These are phyloP conservation scores for Netelia virgata DNA, from an alignment of 2,888 invertebrate species.

Conservation along the genomic window DNA sequence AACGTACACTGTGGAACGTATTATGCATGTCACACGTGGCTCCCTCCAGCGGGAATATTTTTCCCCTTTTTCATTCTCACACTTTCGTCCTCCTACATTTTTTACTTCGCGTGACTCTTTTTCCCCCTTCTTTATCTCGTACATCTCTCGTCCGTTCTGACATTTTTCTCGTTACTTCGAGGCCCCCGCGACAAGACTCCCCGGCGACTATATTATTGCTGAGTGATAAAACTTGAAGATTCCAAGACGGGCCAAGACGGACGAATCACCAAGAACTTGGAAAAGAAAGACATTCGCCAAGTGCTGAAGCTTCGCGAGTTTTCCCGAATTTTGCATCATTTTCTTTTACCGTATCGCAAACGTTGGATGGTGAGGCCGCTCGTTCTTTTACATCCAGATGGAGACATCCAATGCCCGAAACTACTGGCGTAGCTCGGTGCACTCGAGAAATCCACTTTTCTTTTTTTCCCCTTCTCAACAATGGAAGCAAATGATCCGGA, in stretches of 20 bases:
- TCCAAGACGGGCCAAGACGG: not conserved
- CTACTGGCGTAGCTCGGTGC: conserved; percentile 40
- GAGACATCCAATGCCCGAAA: conserved; percentile 43
- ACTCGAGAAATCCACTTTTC: conserved; percentile 61
- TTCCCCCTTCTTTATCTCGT: conserved; percentile 12
- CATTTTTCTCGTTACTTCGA: not conserved
- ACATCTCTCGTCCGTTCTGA: conserved; percentile 1
- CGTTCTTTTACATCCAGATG: not conserved
- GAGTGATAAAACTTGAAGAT: not conserved
- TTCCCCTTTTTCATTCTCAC: not conserved
- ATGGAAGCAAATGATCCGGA: conserved; percentile 69
- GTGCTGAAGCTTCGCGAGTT: not conserved
- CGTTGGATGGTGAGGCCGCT: not conserved
- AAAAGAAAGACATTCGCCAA: not conserved
- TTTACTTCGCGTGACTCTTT: conserved; percentile 16
- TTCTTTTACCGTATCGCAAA: conserved; percentile 1
- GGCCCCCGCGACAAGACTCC: not conserved
- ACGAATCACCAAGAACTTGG: not conserved
- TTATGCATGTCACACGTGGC: conserved; percentile 25
- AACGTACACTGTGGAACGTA: not conserved
- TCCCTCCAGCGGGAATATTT: not conserved
- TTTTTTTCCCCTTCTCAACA: conserved; percentile 52
- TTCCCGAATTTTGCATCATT: conserved; percentile 14
- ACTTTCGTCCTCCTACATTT: not conserved
- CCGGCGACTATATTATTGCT: not conserved